Evolutionary conservation across 2,797 vertebrate genomes (phyloP).

Genomic region (Valencia hispanica): DNA sequence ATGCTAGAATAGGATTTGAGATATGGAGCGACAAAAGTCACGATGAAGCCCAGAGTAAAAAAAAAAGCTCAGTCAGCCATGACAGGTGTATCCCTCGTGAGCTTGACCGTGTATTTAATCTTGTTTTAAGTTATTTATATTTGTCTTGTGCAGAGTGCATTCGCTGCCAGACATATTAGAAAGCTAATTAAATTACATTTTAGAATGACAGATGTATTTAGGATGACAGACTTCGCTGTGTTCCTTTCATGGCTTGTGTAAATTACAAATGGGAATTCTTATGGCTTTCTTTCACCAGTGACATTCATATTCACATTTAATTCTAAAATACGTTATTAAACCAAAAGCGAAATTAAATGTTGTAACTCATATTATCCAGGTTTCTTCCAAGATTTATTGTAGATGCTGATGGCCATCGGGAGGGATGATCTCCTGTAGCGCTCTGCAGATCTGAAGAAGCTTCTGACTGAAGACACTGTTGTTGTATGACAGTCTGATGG

Average conservation of each 20-base stretch:
- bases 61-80: conserved; percentile 56
- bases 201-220: conserved; percentile 61
- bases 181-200: conserved; percentile 53
- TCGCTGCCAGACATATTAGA: conserved; percentile 42
- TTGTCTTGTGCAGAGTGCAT: conserved; percentile 34
- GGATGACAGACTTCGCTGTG: conserved; percentile 23
- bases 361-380: no score
- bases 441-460: no score
- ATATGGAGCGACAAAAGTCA: conserved; percentile 32
- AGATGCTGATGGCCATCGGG: no score
- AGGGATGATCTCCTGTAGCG: no score
- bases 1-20: conserved; percentile 28
- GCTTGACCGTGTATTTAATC: conserved; percentile 52
- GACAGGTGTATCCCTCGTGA: conserved; percentile 54
- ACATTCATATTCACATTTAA: background rate
- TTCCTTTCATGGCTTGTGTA: background rate
- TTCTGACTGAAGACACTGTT: no score
- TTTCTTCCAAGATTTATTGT: no score
- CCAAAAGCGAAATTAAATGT: no score
- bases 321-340: no score
- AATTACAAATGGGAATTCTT: no score
- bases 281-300: background rate
- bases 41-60: conserved; percentile 37
- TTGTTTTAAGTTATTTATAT: conserved; percentile 53
- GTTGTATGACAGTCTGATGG: no score